A percentile compares a stretch with the other conserved stretches of the same genome.
Evolutionary conservation across 2,888 invertebrate genomes (phyloP).

Genomic region (Andricus curvator): DNA sequence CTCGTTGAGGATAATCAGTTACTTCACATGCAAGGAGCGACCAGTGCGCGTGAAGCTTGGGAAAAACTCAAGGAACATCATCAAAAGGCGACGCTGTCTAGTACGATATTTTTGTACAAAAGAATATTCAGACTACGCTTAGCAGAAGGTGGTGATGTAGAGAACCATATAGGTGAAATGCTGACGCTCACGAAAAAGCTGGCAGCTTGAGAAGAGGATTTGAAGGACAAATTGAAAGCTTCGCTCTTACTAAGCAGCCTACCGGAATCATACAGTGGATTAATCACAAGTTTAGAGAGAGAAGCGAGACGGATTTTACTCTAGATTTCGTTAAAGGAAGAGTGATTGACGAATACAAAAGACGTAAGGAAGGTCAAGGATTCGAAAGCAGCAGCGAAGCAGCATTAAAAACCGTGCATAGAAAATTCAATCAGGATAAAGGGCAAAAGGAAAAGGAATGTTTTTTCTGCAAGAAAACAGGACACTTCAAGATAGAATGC

Average conservation of each 20-base stretch:
- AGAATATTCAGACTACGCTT: slow-evolving; percentile 19
- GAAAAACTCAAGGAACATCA: not conserved
- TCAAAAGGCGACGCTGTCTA: not conserved
- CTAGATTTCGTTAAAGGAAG: too few species aligned
- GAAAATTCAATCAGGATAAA: not conserved
- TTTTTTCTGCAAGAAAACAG: slow-evolving; percentile 40
- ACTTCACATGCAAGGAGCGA: slow-evolving; percentile 40
- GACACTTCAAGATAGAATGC: slow-evolving; percentile 39
- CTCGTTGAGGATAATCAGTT: slow-evolving; percentile 3
- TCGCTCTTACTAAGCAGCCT: slow-evolving; percentile 52
- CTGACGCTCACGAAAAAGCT: slow-evolving; percentile 45
- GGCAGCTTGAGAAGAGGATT: slow-evolving; percentile 50
- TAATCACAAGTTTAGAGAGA: slow-evolving; percentile 51
- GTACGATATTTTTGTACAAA: slow-evolving; percentile 9
- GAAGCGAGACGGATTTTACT: slow-evolving; percentile 46
- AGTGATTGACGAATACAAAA: slow-evolving; percentile 39
- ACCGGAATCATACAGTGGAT: slow-evolving; percentile 53
- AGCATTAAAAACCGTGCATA: slow-evolving; percentile 30
- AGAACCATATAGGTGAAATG: slow-evolving; percentile 51
- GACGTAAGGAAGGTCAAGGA: slow-evolving; percentile 27
- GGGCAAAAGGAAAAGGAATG: not conserved
- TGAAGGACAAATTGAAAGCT: slow-evolving; percentile 49
- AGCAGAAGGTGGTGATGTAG: slow-evolving; percentile 49
- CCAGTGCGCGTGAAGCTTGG: slow-evolving; percentile 42
- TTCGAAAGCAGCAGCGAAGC: too few species aligned